These are phyloP conservation scores for Emesis russula DNA, from an alignment of 2,888 invertebrate genomes.

Conservation along the genomic window DNA sequence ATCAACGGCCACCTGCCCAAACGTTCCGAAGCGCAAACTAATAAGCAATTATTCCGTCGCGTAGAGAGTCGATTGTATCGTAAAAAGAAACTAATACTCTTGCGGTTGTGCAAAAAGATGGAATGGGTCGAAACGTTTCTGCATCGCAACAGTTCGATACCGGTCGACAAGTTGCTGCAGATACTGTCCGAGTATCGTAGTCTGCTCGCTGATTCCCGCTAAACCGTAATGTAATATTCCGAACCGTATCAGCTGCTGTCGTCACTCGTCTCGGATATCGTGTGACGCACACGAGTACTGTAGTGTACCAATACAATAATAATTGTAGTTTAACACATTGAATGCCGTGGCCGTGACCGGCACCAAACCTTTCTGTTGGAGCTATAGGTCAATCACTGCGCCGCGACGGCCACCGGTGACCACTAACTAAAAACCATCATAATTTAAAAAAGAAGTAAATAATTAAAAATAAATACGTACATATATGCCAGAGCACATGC, in stretches of 20 bases:
- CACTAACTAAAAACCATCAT: too few relatives aligned
- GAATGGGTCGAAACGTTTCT: conserved; percentile 31
- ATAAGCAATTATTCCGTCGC: neutral
- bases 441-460: too few relatives aligned
- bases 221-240: neutral
- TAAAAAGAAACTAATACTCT: conserved; percentile 19
- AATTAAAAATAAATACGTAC: too few relatives aligned
- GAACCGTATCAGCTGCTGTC: neutral
- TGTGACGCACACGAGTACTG: too few relatives aligned
- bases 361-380: too few relatives aligned
- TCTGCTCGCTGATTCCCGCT: neutral
- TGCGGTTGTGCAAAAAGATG: conserved; percentile 23
- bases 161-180: too few relatives aligned
- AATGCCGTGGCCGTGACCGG: too few relatives aligned
- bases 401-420: too few relatives aligned
- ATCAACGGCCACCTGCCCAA: conserved; percentile 21
- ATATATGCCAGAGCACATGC: too few relatives aligned
- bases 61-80: conserved; percentile 5
- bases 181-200: neutral
- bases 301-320: too few relatives aligned
- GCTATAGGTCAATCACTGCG: too few relatives aligned
- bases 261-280: neutral
- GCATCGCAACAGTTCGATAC: conserved; percentile 2
- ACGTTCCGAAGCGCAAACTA: conserved; percentile 18
- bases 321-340: too few relatives aligned